phyloP scores from a whole-genome alignment of 2,113 vertebrate genomes.

The Oreochromis tanganicae region DNA sequence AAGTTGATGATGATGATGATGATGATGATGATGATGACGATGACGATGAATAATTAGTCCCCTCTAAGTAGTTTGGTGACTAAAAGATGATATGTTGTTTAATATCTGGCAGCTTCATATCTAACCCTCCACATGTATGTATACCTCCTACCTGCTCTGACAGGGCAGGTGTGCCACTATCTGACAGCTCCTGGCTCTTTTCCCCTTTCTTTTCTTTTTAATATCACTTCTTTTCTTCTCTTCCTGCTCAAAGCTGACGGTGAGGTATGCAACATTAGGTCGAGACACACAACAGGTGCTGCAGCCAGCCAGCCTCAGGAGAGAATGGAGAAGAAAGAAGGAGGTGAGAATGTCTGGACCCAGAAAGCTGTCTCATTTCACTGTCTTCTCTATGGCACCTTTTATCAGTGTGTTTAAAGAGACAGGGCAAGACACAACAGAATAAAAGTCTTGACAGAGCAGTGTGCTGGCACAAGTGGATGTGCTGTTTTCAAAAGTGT shows the following conservation, averaged over 20 bases:
- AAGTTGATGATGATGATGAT: neutral
- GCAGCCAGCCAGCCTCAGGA: neutral
- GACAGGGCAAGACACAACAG: neutral
- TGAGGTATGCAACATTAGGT: slow-evolving; percentile 9
- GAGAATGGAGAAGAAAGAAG: neutral
- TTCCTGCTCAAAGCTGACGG: neutral
- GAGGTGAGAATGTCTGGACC: neutral
- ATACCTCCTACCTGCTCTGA: neutral
- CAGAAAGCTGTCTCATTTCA: neutral
- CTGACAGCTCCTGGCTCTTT: neutral
- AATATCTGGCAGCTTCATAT: neutral
- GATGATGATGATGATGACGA: neutral
- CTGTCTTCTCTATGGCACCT: neutral
- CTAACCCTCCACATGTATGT: neutral
- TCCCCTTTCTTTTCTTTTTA: neutral
- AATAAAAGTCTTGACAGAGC: neutral
- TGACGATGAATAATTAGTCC: neutral
- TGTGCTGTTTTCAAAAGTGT: neutral
- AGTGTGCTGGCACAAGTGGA: neutral
- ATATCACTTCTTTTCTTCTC: neutral
- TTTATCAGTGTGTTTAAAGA: neutral
- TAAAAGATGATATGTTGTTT: neutral
- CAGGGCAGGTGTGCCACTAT: slow-evolving; percentile 7
- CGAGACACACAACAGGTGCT: slow-evolving; percentile 28
- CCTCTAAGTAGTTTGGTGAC: neutral